Evolutionary conservation across 37 sponge, comb jelly and placozoan genomes (phyloP), one percentile per base, ranked within the genome.

Genomic region (Hormiphora californensis): DNA sequence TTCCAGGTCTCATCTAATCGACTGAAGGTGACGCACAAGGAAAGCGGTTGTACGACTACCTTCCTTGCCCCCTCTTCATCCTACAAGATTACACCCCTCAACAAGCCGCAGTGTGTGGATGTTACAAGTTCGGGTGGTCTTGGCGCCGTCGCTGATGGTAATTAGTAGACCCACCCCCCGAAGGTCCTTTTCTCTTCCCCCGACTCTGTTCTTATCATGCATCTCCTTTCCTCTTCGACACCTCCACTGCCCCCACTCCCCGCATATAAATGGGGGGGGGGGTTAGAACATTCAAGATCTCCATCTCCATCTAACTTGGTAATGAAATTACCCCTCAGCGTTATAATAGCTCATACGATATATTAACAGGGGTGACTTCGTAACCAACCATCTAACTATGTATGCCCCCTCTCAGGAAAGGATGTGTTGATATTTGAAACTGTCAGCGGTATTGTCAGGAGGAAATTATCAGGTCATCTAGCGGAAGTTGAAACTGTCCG

Each of bases 391-490:
- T n/a, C n/a, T n/a, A n/a, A n/a, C n/a, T n/a, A n/a, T n/a, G n/a
- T n/a, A n/a, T n/a, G n/a, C n/a, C 59, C 7, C 25, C n/a, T 23
- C 36, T 1, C 46, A 73, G 81, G 81, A n/a, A 73, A 73, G 35
- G 81, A 73, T 3, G 23, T 41, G 1, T 2, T 73, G 44, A 46
- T 73, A 25, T 73, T 73, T 73, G 81, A 73, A 33, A 36, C 46
- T 15, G 12, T 23, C 7, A 73, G 28, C 8, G 81, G 81, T 1
- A 33, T 31, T 32, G 67, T 86, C 0, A 61, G 90, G 88, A 88
- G 96, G 0, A 44, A n/a, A 30, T 54, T 95, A 46, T 85, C 88
- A 15, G 96, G 96, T 0, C 96, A 95, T 73, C 85, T 91, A 9
- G 89, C 86, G 5, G 96, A 95, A 63, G 94, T 93, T 5, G 78